Conservation (phyloP, 1,140 invertebrate species). For the Drosophila tristis region DNA sequence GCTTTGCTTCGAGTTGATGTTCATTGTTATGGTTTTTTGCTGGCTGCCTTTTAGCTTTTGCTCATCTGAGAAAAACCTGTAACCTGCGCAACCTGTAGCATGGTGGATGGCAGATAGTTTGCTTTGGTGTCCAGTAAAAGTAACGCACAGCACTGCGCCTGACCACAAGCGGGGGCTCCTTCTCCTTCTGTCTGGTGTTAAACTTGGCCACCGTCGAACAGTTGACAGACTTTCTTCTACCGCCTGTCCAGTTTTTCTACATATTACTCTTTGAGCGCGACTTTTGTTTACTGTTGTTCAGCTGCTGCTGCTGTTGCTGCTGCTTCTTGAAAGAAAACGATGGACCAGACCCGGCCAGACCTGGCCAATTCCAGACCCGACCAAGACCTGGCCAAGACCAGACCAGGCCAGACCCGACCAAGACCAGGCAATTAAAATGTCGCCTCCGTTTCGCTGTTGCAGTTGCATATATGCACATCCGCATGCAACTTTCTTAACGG, state of each 20-base stretch:
- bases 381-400: constrained; percentile 53
- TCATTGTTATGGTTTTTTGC: constrained; percentile 69
- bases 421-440: constrained; percentile 63
- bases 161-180: too few species aligned
- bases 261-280: constrained; percentile 50
- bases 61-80: constrained; percentile 58
- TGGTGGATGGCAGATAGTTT: constrained; percentile 15
- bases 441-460: constrained; percentile 38
- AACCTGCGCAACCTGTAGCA: constrained; percentile 46
- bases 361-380: constrained; percentile 44
- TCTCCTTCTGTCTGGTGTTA: constrained; percentile 35
- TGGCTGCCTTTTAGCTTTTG: constrained; percentile 41
- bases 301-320: constrained; percentile 28
- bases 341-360: constrained; percentile 1
- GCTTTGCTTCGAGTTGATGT: constrained; percentile 22
- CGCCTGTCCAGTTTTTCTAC: constrained; percentile 77
- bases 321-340: constrained; percentile 36
- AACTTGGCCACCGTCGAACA: constrained; percentile 47
- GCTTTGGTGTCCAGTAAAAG: constrained; percentile 60
- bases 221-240: constrained; percentile 71
- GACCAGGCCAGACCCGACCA: constrained; percentile 25
- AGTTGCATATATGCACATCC: constrained; percentile 25
- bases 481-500: constrained; percentile 74
- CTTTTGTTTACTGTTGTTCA: constrained; percentile 59
- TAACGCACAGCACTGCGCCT: constrained; percentile 49